A percentile compares a stretch with the other conserved stretches of the same genome.
Conservation (phyloP, 2,888 invertebrate genomes). For the Lissonota sp. region DNA sequence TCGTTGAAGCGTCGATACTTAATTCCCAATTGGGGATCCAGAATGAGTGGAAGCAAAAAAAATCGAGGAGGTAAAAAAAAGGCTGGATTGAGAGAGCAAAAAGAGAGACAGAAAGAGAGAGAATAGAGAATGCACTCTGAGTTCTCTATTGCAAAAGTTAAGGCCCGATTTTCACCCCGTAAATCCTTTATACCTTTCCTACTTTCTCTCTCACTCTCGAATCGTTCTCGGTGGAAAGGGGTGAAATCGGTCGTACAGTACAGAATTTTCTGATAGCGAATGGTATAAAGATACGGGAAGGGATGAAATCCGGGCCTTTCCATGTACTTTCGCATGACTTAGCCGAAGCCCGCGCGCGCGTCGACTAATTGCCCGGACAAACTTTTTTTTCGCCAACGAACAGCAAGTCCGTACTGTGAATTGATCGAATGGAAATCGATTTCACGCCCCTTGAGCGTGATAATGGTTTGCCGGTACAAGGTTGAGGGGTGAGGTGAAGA, state of each 20-base stretch:
- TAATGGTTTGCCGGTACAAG: conserved; percentile 67
- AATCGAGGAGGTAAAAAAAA: not conserved
- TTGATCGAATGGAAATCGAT: conserved; percentile 73
- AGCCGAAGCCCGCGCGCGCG: conserved; percentile 55
- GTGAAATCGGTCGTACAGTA: conserved; percentile 20
- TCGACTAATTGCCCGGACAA: conserved; percentile 71
- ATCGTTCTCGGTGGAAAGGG: conserved; percentile 22
- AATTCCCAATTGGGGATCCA: conserved; percentile 43
- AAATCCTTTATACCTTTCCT: conserved; percentile 56
- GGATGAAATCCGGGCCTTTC: conserved; percentile 50
- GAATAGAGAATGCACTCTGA: conserved; percentile 45
- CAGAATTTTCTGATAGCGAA: conserved; percentile 40
- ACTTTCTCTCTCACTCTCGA: conserved; percentile 17
- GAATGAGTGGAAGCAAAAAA: conserved; percentile 25
- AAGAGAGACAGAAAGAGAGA: conserved; percentile 13
- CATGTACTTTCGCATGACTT: conserved; percentile 67
- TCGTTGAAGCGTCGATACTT: conserved; percentile 44
- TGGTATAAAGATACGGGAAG: conserved; percentile 2
- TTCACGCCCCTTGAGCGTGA: conserved; percentile 67
- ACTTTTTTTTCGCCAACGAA: conserved; percentile 63
- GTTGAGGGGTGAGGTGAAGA: conserved; percentile 31
- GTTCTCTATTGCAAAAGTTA: conserved; percentile 64
- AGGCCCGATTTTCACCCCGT: conserved; percentile 59
- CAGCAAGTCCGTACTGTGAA: conserved; percentile 65
- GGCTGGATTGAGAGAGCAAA: not conserved